These are phyloP conservation scores for Drosophila subobscura DNA, from an alignment of 1,140 invertebrate species.

Conservation along the genomic window DNA sequence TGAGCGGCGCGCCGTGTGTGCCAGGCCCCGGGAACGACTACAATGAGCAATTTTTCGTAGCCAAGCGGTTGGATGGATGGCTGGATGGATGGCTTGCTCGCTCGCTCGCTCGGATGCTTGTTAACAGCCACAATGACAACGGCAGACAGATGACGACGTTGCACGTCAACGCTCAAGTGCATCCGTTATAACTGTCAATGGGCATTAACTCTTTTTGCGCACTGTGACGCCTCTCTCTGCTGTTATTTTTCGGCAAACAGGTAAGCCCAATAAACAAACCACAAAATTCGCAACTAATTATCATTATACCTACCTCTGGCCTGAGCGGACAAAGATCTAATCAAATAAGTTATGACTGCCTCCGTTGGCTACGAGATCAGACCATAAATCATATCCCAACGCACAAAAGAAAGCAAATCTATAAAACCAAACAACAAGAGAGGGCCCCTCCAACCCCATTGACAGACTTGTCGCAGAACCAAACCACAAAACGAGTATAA, in stretches of 20 bases:
- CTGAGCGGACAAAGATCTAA: slow-evolving; percentile 25
- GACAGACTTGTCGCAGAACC: slow-evolving; percentile 57
- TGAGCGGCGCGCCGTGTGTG: slow-evolving; percentile 50
- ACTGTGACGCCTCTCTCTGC: background rate
- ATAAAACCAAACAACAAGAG: slow-evolving; percentile 27
- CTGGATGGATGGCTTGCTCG: too few species aligned
- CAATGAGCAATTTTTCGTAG: slow-evolving; percentile 65
- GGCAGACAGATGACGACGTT: slow-evolving; percentile 62
- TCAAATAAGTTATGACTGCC: slow-evolving; percentile 61
- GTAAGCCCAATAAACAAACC: slow-evolving; percentile 5
- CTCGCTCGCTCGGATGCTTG: slow-evolving; percentile 26
- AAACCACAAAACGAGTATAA: slow-evolving; percentile 36
- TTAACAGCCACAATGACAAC: slow-evolving; percentile 67
- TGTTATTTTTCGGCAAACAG: slow-evolving; percentile 33
- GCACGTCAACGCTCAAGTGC: slow-evolving; percentile 74
- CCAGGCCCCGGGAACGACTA: slow-evolving; percentile 32
- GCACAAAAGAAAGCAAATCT: slow-evolving; percentile 65
- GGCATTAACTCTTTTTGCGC: slow-evolving; percentile 43
- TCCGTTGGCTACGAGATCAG: background rate
- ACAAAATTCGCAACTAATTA: slow-evolving; percentile 21
- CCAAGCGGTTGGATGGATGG: slow-evolving; percentile 14
- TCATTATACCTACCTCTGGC: slow-evolving; percentile 18
- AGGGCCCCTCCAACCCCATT: slow-evolving; percentile 7
- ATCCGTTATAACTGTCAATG: slow-evolving; percentile 78
- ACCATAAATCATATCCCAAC: slow-evolving; percentile 54